Conservation (phyloP, 1,140 invertebrate genomes). For the Proales similis region DNA sequence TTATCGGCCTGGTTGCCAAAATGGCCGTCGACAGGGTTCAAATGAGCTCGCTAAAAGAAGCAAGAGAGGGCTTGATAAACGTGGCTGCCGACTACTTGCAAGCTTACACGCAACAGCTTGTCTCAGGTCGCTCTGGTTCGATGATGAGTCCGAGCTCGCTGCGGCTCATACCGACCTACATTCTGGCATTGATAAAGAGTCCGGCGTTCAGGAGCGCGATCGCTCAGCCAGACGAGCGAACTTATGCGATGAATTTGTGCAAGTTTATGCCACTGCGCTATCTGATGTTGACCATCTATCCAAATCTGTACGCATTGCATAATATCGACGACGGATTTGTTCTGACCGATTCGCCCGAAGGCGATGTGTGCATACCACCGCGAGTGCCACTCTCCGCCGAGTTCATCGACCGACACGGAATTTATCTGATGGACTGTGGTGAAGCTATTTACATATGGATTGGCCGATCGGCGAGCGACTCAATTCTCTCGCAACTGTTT, state of each 20-base stretch:
- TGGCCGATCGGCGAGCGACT: conserved; percentile 67
- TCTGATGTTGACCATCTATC: conserved; percentile 79
- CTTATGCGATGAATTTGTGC: conserved; percentile 84
- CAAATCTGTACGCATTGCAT: conserved; percentile 84
- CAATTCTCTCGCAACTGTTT: conserved; percentile 68
- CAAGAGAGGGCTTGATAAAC: conserved; percentile 89
- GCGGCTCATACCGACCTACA: conserved; percentile 75
- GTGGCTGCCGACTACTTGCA: conserved; percentile 81
- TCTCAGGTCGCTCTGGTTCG: conserved; percentile 61
- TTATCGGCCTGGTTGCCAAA: conserved; percentile 81
- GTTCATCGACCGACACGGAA: conserved; percentile 73
- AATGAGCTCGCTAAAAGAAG: conserved; percentile 75
- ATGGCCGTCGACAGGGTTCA: conserved; percentile 91
- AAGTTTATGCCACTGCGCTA: conserved; percentile 74
- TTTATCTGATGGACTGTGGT: conserved; percentile 81
- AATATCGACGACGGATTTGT: conserved; percentile 57
- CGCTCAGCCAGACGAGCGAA: conserved; percentile 67
- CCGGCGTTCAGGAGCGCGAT: conserved; percentile 43
- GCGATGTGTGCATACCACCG: conserved; percentile 44
- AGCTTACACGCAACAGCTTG: conserved; percentile 59
- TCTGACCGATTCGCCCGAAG: conserved; percentile 3
- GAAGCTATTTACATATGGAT: conserved; percentile 77
- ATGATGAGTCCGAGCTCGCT: conserved; percentile 68
- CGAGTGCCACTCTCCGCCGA: conserved; percentile 62
- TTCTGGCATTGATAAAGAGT: conserved; percentile 81